These are phyloP conservation scores for Pseudanteris insignis DNA, from an alignment of 2,888 invertebrate species.

Conservation along the genomic window DNA sequence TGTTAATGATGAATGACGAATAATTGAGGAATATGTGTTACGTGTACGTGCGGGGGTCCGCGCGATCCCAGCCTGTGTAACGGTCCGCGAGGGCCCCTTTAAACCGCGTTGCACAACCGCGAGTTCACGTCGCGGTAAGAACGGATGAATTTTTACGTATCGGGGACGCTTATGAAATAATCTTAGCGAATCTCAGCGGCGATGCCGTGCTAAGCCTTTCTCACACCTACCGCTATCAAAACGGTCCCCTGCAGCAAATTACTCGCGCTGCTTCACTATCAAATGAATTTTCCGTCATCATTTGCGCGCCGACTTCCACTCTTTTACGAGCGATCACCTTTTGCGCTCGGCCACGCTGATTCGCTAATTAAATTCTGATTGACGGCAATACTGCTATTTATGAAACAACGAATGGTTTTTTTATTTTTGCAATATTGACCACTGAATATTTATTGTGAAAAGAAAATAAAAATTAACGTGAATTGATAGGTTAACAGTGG, in stretches of 20 bases:
- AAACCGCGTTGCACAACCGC: conserved; percentile 51
- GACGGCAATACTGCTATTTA: conserved; percentile 29
- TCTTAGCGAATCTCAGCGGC: conserved; percentile 51
- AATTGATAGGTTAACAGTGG: no score
- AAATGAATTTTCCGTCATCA: conserved; percentile 37
- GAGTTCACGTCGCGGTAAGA: conserved; percentile 49
- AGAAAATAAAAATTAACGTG: no score
- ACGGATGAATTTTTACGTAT: conserved; percentile 62
- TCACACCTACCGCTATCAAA: conserved; percentile 45
- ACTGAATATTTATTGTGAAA: no score
- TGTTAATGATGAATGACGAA: conserved; percentile 36
- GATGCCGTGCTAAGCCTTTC: conserved; percentile 49
- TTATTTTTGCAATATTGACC: no score
- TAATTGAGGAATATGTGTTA: conserved; percentile 38
- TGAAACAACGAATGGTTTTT: no score
- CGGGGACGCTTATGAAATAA: conserved; percentile 63
- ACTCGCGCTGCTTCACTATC: conserved; percentile 27
- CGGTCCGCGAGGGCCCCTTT: conserved; percentile 38
- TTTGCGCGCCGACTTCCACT: conserved; percentile 8
- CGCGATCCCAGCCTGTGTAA: conserved; percentile 31
- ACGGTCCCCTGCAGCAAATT: conserved; percentile 24
- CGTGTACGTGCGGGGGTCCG: conserved; percentile 31
- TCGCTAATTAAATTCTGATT: conserved; percentile 34
- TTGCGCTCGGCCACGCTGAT: conserved; percentile 11
- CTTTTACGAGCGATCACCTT: conserved; percentile 4